These are phyloP conservation scores for Pammene fasciana DNA, from an alignment of 2,888 invertebrate species.

Conservation along the genomic window DNA sequence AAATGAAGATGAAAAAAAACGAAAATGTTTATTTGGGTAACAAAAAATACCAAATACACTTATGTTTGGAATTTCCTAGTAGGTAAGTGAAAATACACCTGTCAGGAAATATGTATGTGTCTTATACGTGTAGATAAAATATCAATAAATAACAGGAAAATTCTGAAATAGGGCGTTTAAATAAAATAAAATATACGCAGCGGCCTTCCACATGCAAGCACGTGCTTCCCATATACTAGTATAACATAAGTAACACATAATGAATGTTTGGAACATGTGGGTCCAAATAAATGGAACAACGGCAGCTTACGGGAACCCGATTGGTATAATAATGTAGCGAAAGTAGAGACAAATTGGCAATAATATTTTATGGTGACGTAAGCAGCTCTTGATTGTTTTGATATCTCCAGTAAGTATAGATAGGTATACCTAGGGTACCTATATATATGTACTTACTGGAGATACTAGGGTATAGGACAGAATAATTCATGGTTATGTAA, in stretches of 20 bases:
- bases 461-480: too few relatives aligned
- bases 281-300: background rate
- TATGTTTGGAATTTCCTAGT: too few relatives aligned
- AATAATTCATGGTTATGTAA: too few relatives aligned
- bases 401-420: background rate
- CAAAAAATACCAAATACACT: too few relatives aligned
- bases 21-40: too few relatives aligned
- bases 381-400: background rate
- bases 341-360: conserved; percentile 6
- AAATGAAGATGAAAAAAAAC: too few relatives aligned
- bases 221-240: background rate
- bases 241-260: background rate
- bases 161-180: background rate
- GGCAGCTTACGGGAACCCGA: background rate
- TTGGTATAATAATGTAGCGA: background rate
- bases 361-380: conserved; percentile 1
- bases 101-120: too few relatives aligned
- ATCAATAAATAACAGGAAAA: background rate
- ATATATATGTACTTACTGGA: too few relatives aligned
- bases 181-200: background rate
- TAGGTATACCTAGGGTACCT: too few relatives aligned
- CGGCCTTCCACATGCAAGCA: background rate
- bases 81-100: too few relatives aligned
- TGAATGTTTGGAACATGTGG: background rate
- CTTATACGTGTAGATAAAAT: background rate